Percentiles rank a stretch among this genome's conserved stretches.
These are phyloP conservation scores for Menidia beryllina DNA, from an alignment of 2,113 vertebrate genomes.

Conservation along the genomic window DNA sequence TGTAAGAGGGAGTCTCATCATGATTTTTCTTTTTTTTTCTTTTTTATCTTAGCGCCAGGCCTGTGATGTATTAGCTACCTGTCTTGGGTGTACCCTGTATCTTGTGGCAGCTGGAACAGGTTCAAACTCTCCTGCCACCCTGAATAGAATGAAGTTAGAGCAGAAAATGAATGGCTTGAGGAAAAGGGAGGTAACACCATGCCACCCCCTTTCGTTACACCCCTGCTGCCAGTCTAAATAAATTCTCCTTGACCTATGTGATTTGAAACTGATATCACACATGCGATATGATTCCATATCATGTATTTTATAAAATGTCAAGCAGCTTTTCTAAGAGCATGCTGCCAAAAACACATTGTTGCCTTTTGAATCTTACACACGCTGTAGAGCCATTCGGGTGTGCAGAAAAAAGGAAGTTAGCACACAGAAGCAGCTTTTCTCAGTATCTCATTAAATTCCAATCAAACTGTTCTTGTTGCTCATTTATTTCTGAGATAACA, in stretches of 20 bases:
- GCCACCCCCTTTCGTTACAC: background rate
- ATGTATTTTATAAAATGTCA: slow-evolving; percentile 16
- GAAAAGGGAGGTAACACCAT: background rate
- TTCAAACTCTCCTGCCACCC: no score
- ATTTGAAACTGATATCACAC: slow-evolving; percentile 19
- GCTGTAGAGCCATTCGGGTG: slow-evolving; percentile 6
- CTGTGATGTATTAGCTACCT: no score
- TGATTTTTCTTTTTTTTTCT: no score
- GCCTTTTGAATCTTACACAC: slow-evolving; percentile 1
- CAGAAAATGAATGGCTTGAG: no score
- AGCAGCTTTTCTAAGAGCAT: slow-evolving; percentile 12
- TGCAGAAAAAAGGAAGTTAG: background rate
- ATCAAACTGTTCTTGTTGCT: slow-evolving; percentile 7
- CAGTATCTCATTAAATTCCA: background rate
- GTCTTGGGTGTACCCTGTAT: no score
- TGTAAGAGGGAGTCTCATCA: no score
- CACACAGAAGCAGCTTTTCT: slow-evolving; percentile 2
- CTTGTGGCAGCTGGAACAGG: no score
- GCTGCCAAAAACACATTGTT: background rate
- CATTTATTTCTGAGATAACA: slow-evolving; percentile 8
- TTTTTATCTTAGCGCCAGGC: no score
- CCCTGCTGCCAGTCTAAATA: slow-evolving; percentile 3
- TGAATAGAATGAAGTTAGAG: no score
- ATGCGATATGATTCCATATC: slow-evolving; percentile 2
- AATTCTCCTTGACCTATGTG: background rate